A percentile compares a stretch with the other conserved stretches of the same genome.
Conservation (phyloP, 2,797 vertebrate species). For the Otolemur crassicaudatus region DNA sequence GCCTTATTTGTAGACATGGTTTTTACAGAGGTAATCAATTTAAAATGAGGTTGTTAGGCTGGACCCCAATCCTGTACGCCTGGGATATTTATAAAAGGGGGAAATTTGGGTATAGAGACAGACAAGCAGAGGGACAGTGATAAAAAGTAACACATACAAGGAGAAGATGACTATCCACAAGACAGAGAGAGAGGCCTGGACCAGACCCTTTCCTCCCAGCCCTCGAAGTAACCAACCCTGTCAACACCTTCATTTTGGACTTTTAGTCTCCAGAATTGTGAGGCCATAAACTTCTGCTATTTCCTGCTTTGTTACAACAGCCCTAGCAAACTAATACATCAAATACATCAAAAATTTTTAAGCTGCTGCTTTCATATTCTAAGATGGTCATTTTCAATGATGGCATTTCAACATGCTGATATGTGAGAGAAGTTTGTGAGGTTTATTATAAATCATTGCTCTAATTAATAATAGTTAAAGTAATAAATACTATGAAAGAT, state of each 20-base stretch:
- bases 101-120: neutral
- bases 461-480: neutral
- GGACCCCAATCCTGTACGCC: too few species aligned
- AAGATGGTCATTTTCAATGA: neutral
- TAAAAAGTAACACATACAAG: too few species aligned
- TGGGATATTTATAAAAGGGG: neutral
- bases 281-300: neutral
- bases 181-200: neutral
- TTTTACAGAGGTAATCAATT: neutral
- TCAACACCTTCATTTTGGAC: too few species aligned
- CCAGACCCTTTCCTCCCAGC: too few species aligned
- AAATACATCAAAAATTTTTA: neutral
- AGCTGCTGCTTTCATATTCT: neutral
- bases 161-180: neutral
- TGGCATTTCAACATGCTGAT: neutral
- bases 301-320: neutral
- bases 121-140: neutral
- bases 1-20: too few species aligned
- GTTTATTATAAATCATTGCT: neutral
- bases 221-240: too few species aligned
- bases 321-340: neutral
- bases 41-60: neutral
- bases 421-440: neutral
- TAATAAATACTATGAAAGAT: neutral
- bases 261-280: neutral